Base-by-base conservation (phyloP, 2,888 invertebrate species). In the Drosophila peninsularis region DNA sequence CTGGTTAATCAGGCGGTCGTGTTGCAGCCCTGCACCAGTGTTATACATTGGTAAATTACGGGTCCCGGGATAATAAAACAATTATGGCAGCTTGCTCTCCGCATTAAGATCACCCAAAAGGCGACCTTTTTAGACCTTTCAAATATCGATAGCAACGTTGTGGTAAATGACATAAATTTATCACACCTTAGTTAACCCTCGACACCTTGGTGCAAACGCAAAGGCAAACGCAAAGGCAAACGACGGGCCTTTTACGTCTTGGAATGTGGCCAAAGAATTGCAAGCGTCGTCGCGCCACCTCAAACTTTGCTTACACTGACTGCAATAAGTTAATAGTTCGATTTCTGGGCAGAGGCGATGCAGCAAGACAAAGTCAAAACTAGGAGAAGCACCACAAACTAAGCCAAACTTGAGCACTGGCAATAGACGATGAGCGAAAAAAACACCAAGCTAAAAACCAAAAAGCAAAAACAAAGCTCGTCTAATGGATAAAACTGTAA, bases 271-370 rank as follows among this genome's bases (percentile, higher is more conserved):
- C 41, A 55, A 79, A 79, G 70, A 75, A 82, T 75, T 74, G 84
- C 71, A 71, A 82, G 71, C 83, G 74, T 61, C 76, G 86, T 58
- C 78, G 75, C 66, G 58, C 50, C 65, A 66, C 62, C 58, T 47
- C 58, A 75, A 50, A 50, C 53, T 49, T 71, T 68, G 73, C 73
- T 76, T 83, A 68, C 88, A 84, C 76, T 78, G 76, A 73, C 77
- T 87, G 89, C 86, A 80, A 89, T 82, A 89, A 88, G 87, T 89
- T 89, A 83, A 89, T 88, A 89, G 89, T 81, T 90, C 88, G 83
- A 77, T 78, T 75, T 82, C 58, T 79, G 69, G 69, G 71, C 63
- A 66, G 58, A 69, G 65, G 55, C 69, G 63, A 45, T 54, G 42
- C 70, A 60, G 44, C 21, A 42, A 52, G 58, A 66, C 52, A 53